Percentiles rank a stretch among this genome's conserved stretches.
phyloP scores from a whole-genome alignment of 2,888 invertebrate genomes.

The Andrena flavipes region DNA sequence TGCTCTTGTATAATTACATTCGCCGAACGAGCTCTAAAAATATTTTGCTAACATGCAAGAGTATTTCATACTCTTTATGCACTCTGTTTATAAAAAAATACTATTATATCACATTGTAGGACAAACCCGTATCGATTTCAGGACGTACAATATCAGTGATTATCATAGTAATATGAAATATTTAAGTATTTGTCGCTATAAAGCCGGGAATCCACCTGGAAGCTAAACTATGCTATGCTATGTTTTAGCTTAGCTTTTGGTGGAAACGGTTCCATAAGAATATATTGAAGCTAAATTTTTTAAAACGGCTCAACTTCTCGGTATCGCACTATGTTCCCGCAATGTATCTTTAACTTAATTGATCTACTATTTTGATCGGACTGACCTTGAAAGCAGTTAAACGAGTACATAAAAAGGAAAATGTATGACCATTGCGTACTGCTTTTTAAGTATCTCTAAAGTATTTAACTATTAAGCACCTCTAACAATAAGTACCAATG shows the following conservation, averaged over 20 bases:
- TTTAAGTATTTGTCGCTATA: neutral
- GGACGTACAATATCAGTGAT: conserved; percentile 20
- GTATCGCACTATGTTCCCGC: neutral
- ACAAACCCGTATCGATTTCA: neutral
- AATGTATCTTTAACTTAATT: neutral
- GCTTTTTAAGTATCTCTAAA: neutral
- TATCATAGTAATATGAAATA: conserved; percentile 7
- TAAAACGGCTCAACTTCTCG: neutral
- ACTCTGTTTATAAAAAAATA: neutral
- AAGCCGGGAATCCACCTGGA: neutral
- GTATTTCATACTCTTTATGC: neutral
- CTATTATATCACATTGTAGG: neutral
- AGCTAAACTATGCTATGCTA: too few relatives aligned
- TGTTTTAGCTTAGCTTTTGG: too few relatives aligned
- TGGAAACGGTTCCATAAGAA: too few relatives aligned
- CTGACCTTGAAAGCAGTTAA: neutral
- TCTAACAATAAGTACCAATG: neutral
- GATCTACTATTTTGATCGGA: neutral
- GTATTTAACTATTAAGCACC: neutral
- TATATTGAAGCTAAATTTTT: too few relatives aligned
- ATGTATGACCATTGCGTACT: neutral
- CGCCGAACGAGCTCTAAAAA: neutral
- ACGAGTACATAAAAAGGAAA: neutral
- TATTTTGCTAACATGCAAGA: conserved; percentile 2
- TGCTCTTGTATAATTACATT: neutral